phyloP scores from a whole-genome alignment of 2,888 invertebrate genomes.

The Protodeltote pygarga region DNA sequence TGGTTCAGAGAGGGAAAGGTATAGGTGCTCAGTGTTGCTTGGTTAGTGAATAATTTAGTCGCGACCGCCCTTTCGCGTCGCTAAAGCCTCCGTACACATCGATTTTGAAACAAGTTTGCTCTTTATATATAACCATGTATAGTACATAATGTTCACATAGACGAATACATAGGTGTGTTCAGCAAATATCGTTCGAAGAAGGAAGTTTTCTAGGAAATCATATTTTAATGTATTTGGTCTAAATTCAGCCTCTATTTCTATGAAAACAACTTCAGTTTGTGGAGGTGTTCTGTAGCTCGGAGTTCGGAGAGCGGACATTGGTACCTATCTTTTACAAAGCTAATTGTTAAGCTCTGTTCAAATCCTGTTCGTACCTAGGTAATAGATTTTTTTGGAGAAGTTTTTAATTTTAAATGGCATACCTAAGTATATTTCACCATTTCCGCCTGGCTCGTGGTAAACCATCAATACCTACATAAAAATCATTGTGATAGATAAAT shows the following conservation, averaged over 20 bases:
- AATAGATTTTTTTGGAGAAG: no score
- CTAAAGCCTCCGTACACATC: slow-evolving; percentile 52
- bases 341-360: no score
- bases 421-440: no score
- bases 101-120: slow-evolving; percentile 55
- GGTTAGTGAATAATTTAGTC: slow-evolving; percentile 79
- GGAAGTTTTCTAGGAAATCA: slow-evolving; percentile 6
- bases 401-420: no score
- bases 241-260: no score
- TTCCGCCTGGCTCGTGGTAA: no score
- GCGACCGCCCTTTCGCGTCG: slow-evolving; percentile 78
- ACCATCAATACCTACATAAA: no score
- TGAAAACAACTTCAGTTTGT: no score
- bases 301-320: no score
- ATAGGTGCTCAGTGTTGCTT: slow-evolving; percentile 76
- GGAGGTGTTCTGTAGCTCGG: not conserved
- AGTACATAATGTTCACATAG: slow-evolving; percentile 7
- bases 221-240: slow-evolving; percentile 14
- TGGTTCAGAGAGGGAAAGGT: slow-evolving; percentile 58
- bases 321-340: no score
- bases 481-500: no score
- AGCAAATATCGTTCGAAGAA: slow-evolving; percentile 5
- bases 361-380: no score
- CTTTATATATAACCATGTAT: slow-evolving; percentile 42
- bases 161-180: not conserved